Conservation (phyloP, 2,113 vertebrate species). For the Cebidichthys violaceus region DNA sequence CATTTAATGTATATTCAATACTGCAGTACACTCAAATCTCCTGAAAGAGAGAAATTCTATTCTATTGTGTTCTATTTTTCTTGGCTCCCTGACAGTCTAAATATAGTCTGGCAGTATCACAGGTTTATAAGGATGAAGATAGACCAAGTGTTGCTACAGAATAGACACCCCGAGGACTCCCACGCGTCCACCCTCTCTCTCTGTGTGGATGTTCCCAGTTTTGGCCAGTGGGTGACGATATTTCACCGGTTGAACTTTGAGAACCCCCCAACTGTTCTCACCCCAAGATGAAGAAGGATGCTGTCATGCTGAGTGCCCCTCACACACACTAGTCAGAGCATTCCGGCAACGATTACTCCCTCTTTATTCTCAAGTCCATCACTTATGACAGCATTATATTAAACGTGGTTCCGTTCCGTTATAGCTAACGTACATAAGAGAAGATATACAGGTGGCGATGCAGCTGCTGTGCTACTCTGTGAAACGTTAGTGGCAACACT, state of each 20-base stretch:
- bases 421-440: conserved; percentile 58
- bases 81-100: conserved; percentile 18
- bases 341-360: conserved; percentile 83
- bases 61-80: background rate
- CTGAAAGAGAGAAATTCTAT: background rate
- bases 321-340: conserved; percentile 80
- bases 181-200: background rate
- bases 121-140: conserved; percentile 22
- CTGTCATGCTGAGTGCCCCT: conserved; percentile 82
- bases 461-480: conserved; percentile 71
- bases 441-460: conserved; percentile 77
- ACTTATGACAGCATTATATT: conserved; percentile 79
- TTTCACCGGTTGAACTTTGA: conserved; percentile 81
- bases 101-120: conserved; percentile 19
- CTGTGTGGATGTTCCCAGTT: conserved; percentile 56
- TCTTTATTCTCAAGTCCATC: conserved; percentile 78
- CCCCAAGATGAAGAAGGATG: conserved; percentile 83
- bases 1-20: background rate
- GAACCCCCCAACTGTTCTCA: conserved; percentile 79
- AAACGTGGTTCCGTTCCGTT: conserved; percentile 66
- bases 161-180: conserved; percentile 30
- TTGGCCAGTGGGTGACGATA: conserved; percentile 78
- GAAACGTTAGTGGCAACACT: conserved; percentile 74
- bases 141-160: background rate
- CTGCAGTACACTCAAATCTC: background rate